Evolutionary conservation across 1,140 invertebrate genomes (phyloP).

Genomic region (Cydia amplana): DNA sequence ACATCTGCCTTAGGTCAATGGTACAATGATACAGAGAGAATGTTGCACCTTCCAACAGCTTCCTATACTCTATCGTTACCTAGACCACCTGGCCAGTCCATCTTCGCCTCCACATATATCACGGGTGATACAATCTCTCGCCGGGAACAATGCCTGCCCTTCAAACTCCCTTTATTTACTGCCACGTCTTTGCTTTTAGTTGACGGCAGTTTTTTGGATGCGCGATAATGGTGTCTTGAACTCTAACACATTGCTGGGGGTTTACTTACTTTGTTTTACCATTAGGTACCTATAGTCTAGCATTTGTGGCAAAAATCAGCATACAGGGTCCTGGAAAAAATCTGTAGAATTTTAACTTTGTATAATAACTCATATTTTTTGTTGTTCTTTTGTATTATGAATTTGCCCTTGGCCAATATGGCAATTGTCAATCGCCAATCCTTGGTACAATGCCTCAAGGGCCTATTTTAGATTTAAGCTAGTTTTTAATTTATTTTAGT

Average conservation of each 20-base stretch:
- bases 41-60: background rate
- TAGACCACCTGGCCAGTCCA: constrained; percentile 17
- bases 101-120: constrained; percentile 18
- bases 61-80: background rate
- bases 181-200: constrained; percentile 1
- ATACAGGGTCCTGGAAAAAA: no score
- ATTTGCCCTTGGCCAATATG: no score
- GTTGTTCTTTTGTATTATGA: no score
- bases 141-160: constrained; percentile 13
- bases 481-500: no score
- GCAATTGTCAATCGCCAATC: no score
- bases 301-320: no score
- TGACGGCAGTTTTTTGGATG: constrained; percentile 2
- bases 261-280: background rate
- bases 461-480: no score
- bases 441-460: no score
- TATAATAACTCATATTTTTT: no score
- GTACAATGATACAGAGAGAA: background rate
- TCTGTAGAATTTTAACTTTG: no score
- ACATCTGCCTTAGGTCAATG: no score
- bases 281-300: no score
- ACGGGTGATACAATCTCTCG: constrained; percentile 13
- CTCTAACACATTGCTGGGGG: background rate
- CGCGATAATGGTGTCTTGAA: background rate
- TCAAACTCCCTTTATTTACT: constrained; percentile 20